phyloP scores from a whole-genome alignment of 2,888 invertebrate species.

The Syrphus vitripennis region DNA sequence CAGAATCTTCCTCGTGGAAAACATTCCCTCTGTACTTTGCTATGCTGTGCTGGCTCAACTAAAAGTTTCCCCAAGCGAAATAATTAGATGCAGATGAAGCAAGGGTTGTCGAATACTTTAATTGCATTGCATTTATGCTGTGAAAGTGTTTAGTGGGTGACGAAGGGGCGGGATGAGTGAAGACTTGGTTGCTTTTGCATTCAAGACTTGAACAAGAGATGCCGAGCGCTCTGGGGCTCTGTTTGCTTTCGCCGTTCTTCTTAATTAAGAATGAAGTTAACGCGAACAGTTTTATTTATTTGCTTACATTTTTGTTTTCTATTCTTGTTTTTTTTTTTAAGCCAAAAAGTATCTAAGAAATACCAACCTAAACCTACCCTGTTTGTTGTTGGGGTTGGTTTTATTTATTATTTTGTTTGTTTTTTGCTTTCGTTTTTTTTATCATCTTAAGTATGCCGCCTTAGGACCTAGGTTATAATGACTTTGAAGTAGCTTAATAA shows the following conservation, averaged over 20 bases:
- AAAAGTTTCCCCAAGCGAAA: constrained; percentile 47
- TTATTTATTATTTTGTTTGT: not conserved
- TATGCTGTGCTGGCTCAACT: not conserved
- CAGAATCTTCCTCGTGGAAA: constrained; percentile 23
- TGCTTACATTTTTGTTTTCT: constrained; percentile 6
- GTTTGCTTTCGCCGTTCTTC: constrained; percentile 33
- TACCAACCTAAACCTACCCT: not conserved
- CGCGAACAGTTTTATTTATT: constrained; percentile 61
- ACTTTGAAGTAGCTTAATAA: constrained; percentile 52
- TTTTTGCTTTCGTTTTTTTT: not conserved
- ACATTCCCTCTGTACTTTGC: constrained; percentile 17
- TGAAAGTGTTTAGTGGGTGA: not conserved
- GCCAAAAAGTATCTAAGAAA: not conserved
- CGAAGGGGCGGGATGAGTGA: not conserved
- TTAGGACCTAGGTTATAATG: constrained; percentile 20
- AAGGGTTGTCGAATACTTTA: constrained; percentile 61
- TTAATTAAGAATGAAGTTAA: constrained; percentile 64
- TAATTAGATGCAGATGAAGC: constrained; percentile 62
- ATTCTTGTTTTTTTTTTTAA: not conserved
- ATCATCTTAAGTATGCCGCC: constrained; percentile 10
- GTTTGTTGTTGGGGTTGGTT: not conserved
- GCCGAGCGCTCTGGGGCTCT: not conserved
- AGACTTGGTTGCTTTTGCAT: constrained; percentile 27
- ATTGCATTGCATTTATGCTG: constrained; percentile 57
- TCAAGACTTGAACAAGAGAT: not conserved